Evolutionary conservation across 1,140 invertebrate genomes (phyloP).

Genomic region (Pygmarrhopalites habei): DNA sequence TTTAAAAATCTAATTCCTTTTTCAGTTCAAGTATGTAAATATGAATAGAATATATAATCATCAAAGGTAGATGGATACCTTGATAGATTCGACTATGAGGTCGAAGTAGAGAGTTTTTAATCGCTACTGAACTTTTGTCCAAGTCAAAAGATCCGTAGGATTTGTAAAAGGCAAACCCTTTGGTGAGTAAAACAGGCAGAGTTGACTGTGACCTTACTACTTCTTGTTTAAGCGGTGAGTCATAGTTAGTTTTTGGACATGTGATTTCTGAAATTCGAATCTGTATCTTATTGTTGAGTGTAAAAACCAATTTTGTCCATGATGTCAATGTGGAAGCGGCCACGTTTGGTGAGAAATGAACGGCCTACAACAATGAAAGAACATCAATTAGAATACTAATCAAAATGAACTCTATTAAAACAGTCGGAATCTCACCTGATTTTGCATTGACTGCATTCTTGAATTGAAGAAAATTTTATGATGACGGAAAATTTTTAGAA

Average conservation of each 20-base stretch:
- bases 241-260: background rate
- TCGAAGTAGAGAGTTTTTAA: background rate
- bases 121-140: constrained; percentile 15
- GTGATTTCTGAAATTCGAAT: background rate
- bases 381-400: background rate
- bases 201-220: background rate
- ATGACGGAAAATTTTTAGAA: no score
- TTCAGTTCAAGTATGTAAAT: background rate
- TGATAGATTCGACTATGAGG: background rate
- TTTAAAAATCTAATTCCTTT: background rate
- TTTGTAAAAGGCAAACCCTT: background rate
- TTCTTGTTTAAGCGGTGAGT: background rate
- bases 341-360: background rate
- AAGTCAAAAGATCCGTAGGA: constrained; percentile 26
- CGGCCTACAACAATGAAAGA: background rate
- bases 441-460: constrained; percentile 1
- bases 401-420: background rate
- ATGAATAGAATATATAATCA: background rate
- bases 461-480: no score
- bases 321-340: background rate
- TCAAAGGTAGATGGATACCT: background rate
- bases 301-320: constrained; percentile 1
- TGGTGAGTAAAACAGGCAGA: background rate
- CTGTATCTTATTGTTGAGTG: background rate
- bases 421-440: background rate